Base-by-base conservation (phyloP, 1,140 invertebrate species). In the Coelopa frigida region DNA sequence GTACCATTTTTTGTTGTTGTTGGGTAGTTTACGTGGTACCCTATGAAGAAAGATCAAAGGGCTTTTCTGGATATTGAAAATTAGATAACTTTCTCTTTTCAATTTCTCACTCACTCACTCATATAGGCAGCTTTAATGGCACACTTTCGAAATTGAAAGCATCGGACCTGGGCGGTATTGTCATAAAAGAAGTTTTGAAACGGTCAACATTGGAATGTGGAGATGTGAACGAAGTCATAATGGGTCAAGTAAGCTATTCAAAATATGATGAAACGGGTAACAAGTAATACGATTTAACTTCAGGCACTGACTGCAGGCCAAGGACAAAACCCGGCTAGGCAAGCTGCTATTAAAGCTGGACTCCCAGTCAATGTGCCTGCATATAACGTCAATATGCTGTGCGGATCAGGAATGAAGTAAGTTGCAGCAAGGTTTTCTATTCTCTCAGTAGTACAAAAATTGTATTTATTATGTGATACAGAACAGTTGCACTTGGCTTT, bases 291-390 rank as follows among this genome's bases (percentile, higher is more conserved):
- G 37, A 23, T 23, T 36, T 24, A 14, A n/a, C n/a, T n/a, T 15
- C 54, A 87, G 84, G 71, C 79, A 21, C 60, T 87, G 29, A 78
- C 75, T 29, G 78, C 83, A 31, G 83, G 77, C 6, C 80, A 88
- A 71, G 89, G 89, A 20, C 89, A 91, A 72, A 93, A 93, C 73
- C 85, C 89, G 45, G 86, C 85, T 1, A 74, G 89, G 51, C 88
- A 92, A 68, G 85, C 89, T 32, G 73, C 85, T 11, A 68, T 89
- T 3, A 78, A 78, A 54, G 86, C 86, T 40, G 87, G 85, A n/a
- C 65, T 93, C 54, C 86, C 88, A 23, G 67, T 78, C 48, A 58
- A 72, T 42, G 79, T 85, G 22, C 85, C 89, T 37, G 82, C 89
- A 24, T 84, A 78, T 63, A 70, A 76, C n/a, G 65, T 93, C 7